A percentile compares a stretch with the other conserved stretches of the same genome.
Evolutionary conservation across 53 echinoderm and acorn worm species (phyloP).

Genomic region (Holothuria leucospilota): DNA sequence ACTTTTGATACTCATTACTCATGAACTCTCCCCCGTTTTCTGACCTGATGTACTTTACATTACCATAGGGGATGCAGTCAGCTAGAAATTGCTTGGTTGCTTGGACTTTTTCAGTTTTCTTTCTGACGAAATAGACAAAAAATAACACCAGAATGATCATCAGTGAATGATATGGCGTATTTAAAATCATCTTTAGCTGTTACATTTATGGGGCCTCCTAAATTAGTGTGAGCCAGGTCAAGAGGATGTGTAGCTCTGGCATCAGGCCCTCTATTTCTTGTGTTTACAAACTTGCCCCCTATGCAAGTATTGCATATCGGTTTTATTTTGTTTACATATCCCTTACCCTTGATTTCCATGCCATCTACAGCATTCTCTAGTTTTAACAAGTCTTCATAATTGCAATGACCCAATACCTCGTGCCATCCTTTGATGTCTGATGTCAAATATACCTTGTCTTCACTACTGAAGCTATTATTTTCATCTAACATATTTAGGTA

Average conservation of each 20-base stretch:
- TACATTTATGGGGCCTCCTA: no score
- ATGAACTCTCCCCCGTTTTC: no score
- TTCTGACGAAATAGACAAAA: no score
- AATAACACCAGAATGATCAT: no score
- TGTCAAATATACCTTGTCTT: not conserved
- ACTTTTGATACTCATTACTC: not conserved
- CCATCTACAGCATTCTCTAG: not conserved
- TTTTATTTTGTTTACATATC: not conserved
- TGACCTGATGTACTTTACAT: not conserved
- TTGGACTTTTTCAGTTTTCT: no score
- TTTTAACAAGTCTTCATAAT: constrained; percentile 14
- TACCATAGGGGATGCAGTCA: not conserved
- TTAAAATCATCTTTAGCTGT: no score
- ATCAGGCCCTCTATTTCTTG: constrained; percentile 1
- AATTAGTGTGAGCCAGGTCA: no score
- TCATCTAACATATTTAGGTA: not conserved
- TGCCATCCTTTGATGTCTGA: constrained; percentile 7
- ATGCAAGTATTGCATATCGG: not conserved
- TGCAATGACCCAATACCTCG: constrained; percentile 29
- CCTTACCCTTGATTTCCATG: not conserved
- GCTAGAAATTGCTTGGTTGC: no score
- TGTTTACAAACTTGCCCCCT: constrained; percentile 8
- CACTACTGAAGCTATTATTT: not conserved
- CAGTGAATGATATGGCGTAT: no score
- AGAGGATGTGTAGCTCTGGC: not conserved